Evolutionary conservation across 2,113 vertebrate species (phyloP).

Genomic region (Vidua macroura): DNA sequence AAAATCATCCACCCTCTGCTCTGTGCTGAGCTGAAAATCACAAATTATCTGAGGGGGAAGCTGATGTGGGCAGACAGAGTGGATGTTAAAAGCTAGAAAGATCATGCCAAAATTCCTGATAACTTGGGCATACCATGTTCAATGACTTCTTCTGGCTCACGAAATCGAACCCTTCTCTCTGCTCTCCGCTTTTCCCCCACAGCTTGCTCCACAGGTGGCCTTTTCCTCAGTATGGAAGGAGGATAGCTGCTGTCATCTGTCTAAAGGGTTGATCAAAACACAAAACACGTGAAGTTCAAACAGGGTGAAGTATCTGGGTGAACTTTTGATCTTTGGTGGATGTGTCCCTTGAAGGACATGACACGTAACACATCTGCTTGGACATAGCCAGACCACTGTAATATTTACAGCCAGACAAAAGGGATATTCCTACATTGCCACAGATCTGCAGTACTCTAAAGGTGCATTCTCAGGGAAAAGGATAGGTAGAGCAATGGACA

Average conservation of each 20-base stretch:
- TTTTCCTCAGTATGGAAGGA: slow-evolving; percentile 86
- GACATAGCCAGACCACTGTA: background rate
- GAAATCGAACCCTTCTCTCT: slow-evolving; percentile 85
- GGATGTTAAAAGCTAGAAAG: background rate
- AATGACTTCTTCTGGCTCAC: slow-evolving; percentile 82
- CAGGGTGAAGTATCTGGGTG: background rate
- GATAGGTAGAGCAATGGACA: background rate
- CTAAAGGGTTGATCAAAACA: slow-evolving; percentile 38
- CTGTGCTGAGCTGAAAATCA: background rate
- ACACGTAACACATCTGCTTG: background rate
- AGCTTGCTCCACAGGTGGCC: slow-evolving; percentile 31
- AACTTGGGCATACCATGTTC: slow-evolving; percentile 78
- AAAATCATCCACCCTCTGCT: background rate
- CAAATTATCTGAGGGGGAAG: background rate
- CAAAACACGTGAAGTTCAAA: background rate
- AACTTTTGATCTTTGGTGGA: background rate
- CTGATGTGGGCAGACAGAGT: background rate
- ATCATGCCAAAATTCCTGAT: background rate
- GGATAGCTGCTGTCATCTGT: slow-evolving; percentile 69
- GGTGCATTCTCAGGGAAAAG: background rate
- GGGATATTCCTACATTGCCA: background rate
- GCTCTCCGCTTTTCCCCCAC: slow-evolving; percentile 70
- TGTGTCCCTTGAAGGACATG: accelerated
- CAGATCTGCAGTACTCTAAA: background rate
- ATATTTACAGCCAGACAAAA: background rate